These are phyloP conservation scores for Corbicula japonica DNA, from an alignment of 2,888 invertebrate genomes.

Conservation along the genomic window DNA sequence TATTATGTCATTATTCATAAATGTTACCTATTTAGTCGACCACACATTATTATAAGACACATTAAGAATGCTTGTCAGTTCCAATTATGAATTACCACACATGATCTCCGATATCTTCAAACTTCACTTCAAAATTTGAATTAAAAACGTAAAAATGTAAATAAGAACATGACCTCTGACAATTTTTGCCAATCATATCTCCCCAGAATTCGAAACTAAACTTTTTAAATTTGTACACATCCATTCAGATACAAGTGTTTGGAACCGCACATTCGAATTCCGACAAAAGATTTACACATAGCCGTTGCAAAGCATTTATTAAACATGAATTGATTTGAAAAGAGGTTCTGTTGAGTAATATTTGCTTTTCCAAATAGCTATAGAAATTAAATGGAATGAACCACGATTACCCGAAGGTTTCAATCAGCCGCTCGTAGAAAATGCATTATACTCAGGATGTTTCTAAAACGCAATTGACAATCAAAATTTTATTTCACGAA, in stretches of 20 bases:
- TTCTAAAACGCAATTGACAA: too few relatives aligned
- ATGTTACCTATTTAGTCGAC: constrained; percentile 20
- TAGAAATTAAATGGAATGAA: constrained; percentile 43
- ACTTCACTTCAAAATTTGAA: constrained; percentile 32
- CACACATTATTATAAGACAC: constrained; percentile 23
- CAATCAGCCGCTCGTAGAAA: too few relatives aligned
- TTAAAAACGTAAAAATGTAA: constrained; percentile 24
- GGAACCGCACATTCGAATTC: constrained; percentile 23
- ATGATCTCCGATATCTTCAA: constrained; percentile 26
- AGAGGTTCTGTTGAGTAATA: constrained; percentile 49
- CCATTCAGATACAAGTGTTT: too few relatives aligned
- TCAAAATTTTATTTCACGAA: too few relatives aligned
- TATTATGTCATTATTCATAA: constrained; percentile 18
- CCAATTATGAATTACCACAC: constrained; percentile 24
- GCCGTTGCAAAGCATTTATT: constrained; percentile 42
- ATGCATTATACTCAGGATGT: too few relatives aligned
- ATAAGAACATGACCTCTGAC: constrained; percentile 32
- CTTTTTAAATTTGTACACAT: constrained; percentile 19
- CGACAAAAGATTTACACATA: constrained; percentile 48
- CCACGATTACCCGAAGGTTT: constrained; percentile 23
- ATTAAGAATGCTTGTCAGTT: constrained; percentile 27
- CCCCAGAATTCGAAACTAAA: constrained; percentile 31
- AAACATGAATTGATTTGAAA: constrained; percentile 47
- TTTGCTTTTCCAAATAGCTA: constrained; percentile 47
- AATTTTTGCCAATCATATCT: constrained; percentile 29